Evolutionary conservation across 2,113 vertebrate species (phyloP).

Genomic region (Aplodontia rufa): DNA sequence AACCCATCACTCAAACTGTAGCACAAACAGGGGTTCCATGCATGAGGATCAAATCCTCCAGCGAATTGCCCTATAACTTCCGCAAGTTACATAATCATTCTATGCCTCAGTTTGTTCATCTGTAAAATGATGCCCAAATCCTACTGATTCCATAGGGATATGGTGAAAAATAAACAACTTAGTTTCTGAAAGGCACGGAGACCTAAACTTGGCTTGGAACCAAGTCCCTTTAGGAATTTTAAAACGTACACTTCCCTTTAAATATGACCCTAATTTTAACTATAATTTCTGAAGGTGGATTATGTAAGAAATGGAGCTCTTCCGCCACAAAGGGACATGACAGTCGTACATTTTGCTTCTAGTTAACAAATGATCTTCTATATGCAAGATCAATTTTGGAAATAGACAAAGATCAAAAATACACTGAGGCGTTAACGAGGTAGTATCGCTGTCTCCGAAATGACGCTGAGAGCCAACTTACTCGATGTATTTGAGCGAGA

Average conservation of each 20-base stretch:
- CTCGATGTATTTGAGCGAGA: slow-evolving; percentile 99
- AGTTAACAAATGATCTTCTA: background rate
- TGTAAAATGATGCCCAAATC: background rate
- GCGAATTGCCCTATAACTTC: background rate
- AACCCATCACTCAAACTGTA: background rate
- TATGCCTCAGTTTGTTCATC: background rate
- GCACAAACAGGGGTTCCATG: background rate
- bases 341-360: background rate
- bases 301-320: background rate
- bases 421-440: background rate
- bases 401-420: background rate
- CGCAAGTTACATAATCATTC: background rate
- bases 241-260: background rate
- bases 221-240: background rate
- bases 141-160: background rate
- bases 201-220: background rate
- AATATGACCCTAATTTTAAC: background rate
- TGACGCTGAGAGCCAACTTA: slow-evolving; percentile 82
- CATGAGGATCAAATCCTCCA: background rate
- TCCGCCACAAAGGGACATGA: background rate
- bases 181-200: background rate
- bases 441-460: background rate
- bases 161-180: background rate
- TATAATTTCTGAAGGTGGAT: background rate
- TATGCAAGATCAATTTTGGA: background rate